Evolutionary conservation across 2,888 invertebrate species (phyloP).

Genomic region (Eristalis pertinax): DNA sequence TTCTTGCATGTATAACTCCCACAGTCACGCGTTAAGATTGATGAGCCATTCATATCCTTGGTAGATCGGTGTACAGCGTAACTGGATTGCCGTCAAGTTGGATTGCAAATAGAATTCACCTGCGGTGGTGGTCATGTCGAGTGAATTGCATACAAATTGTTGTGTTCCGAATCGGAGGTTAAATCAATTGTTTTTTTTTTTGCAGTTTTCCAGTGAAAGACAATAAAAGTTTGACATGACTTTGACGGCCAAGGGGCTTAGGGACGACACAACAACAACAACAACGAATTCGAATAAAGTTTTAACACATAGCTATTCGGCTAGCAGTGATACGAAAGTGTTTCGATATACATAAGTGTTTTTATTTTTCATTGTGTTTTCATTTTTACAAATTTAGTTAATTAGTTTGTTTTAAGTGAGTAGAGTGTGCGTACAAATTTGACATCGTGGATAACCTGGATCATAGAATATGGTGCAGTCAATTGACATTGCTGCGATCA

Average conservation of each 20-base stretch:
- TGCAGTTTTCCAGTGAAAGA: constrained; percentile 45
- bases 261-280: constrained; percentile 11
- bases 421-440: constrained; percentile 24
- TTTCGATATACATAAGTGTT: background rate
- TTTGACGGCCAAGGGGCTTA: constrained; percentile 9
- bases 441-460: constrained; percentile 63
- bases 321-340: background rate
- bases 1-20: constrained; percentile 32
- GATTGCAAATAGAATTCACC: constrained; percentile 26
- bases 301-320: constrained; percentile 1
- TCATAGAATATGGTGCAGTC: constrained; percentile 79
- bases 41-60: constrained; percentile 42
- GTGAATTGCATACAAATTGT: background rate
- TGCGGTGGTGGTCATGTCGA: constrained; percentile 49
- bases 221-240: constrained; percentile 50
- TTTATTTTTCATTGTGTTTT: background rate
- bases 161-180: background rate
- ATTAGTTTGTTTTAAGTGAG: constrained; percentile 11
- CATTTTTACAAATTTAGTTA: background rate
- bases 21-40: constrained; percentile 19
- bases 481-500: constrained; percentile 79
- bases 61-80: constrained; percentile 13
- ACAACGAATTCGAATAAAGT: constrained; percentile 27
- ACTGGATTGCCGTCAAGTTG: constrained; percentile 16
- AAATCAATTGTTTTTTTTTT: constrained; percentile 1